Base-by-base conservation (phyloP, 2,888 invertebrate genomes). In the Drosophila parthenogenetica region DNA sequence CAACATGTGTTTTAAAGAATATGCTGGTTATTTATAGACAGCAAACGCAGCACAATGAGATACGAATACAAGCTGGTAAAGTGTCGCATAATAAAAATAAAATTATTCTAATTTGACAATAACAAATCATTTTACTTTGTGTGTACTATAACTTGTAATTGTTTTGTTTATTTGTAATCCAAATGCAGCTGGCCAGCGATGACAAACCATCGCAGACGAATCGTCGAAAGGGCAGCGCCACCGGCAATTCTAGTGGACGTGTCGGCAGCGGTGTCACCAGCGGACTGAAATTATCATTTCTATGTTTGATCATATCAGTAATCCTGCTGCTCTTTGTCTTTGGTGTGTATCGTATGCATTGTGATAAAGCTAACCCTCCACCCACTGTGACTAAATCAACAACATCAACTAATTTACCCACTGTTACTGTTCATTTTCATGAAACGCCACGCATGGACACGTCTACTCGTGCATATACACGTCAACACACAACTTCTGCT, bases 281-380 rank as follows among this genome's bases (percentile, higher is more conserved):
- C 54, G 91, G 91, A 2, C 77, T 92, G 0, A 91, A 92, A 69
- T 59, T 92, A 43, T 92, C 92, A 46, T 92, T 92, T 80, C 66
- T 92, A 2, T 92, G 92, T 66, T 79, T 92, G 42, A 87, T 91
- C 50, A 60, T 90, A 45, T 91, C 91, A 7, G 92, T 90, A 19
- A 66, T 90, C 43, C 77, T 92, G 58, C 77, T 92, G 70, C 79
- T 92, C 32, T 77, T 92, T 66, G 90, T 90, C 48, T 89, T 92
- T 70, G 92, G 92, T 92, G 87, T 89, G 87, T 81, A 75, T 53
- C 72, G 59, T n/a, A 69, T 64, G 13, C 69, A 74, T 61, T 61
- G 25, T 69, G 39, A 49, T 10, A 51, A 69, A 5, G 17, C 8
- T 29, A 29, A 7, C 2, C 7, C 37, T 1, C 7, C 14, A 0